These are phyloP conservation scores for Galemys pyrenaicus DNA, from an alignment of 2,113 vertebrate species.

Conservation along the genomic window DNA sequence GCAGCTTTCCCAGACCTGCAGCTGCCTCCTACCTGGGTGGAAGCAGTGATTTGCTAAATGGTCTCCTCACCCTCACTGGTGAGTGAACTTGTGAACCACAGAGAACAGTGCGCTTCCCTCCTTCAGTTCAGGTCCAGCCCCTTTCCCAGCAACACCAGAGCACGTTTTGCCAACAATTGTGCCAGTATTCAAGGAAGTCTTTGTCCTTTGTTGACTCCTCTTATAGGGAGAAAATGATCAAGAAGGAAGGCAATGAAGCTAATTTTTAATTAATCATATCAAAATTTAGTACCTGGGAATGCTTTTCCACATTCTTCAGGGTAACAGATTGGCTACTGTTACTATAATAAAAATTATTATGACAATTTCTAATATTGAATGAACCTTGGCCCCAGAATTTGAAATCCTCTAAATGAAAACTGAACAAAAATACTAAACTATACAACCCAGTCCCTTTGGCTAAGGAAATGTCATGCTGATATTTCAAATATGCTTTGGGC, in stretches of 20 bases:
- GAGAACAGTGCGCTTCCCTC: background rate
- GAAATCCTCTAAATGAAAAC: background rate
- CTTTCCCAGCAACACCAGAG: background rate
- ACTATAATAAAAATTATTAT: background rate
- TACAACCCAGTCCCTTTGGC: background rate
- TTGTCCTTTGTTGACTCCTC: background rate
- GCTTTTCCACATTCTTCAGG: background rate
- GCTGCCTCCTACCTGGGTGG: background rate
- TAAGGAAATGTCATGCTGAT: background rate
- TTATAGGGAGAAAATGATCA: background rate
- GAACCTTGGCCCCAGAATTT: background rate
- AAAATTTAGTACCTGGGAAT: background rate
- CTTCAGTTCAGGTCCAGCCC: background rate
- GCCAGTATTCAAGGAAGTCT: background rate
- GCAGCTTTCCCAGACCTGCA: background rate
- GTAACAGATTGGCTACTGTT: background rate
- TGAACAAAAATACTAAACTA: background rate
- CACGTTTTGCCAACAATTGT: background rate
- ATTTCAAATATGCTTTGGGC: background rate
- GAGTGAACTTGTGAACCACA: background rate
- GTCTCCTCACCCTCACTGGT: background rate
- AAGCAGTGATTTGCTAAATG: background rate
- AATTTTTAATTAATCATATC: background rate
- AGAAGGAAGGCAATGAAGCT: background rate
- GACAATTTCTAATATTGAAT: background rate